phyloP scores from a whole-genome alignment of 2,888 invertebrate species.

The Volucella zonaria region DNA sequence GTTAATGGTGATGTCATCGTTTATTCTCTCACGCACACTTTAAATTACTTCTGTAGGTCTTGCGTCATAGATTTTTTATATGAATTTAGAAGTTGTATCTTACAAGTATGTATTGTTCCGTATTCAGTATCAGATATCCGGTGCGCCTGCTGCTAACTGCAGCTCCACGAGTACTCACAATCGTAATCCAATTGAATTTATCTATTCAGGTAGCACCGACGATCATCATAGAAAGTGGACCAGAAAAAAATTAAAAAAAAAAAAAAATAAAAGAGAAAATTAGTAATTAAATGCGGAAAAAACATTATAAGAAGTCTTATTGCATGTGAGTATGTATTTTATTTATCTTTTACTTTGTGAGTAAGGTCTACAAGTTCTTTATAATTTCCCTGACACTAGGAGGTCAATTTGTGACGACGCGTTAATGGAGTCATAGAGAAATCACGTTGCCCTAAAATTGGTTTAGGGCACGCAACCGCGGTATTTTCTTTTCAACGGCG shows the following conservation, averaged over 20 bases:
- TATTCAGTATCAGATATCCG: not conserved
- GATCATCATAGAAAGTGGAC: slow-evolving; percentile 66
- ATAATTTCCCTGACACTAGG: slow-evolving; percentile 29
- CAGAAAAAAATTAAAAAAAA: slow-evolving; percentile 38
- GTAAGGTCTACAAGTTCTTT: slow-evolving; percentile 24
- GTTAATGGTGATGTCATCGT: slow-evolving; percentile 63
- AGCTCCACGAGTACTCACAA: not conserved
- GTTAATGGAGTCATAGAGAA: not conserved
- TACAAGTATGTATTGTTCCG: too few species aligned
- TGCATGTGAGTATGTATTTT: slow-evolving; percentile 21
- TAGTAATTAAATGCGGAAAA: slow-evolving; percentile 58
- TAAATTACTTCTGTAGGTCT: slow-evolving; percentile 4
- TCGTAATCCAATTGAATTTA: slow-evolving; percentile 56
- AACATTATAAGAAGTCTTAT: slow-evolving; percentile 2
- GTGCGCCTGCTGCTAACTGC: slow-evolving; percentile 35
- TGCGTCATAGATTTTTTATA: slow-evolving; percentile 60
- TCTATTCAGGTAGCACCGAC: slow-evolving; percentile 25
- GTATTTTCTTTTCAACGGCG: not conserved
- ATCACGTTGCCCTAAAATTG: slow-evolving; percentile 19
- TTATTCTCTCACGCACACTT: slow-evolving; percentile 40
- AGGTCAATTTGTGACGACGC: slow-evolving; percentile 45
- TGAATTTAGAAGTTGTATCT: slow-evolving; percentile 28
- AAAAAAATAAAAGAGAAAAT: slow-evolving; percentile 60
- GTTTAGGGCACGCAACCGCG: slow-evolving; percentile 6
- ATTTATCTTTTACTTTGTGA: slow-evolving; percentile 17